Conservation (phyloP, 2,113 vertebrate species). For the Melanerpes aurifrons region DNA sequence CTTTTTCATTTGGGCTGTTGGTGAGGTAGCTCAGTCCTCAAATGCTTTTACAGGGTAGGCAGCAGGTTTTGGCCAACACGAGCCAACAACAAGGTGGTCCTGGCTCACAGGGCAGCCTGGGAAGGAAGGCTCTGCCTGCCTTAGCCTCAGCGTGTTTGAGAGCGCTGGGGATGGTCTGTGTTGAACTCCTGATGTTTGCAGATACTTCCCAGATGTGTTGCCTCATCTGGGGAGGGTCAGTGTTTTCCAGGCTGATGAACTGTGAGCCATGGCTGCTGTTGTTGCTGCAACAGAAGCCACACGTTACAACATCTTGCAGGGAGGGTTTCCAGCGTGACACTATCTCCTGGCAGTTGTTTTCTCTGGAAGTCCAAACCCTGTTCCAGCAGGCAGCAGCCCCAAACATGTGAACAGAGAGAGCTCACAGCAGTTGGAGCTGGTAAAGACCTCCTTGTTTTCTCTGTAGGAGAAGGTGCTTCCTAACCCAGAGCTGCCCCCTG, state of each 20-base stretch:
- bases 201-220: not conserved
- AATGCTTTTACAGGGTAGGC: not conserved
- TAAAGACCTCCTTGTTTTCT: not conserved
- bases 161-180: fast-evolving
- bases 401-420: not conserved
- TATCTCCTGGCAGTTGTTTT: not conserved
- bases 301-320: not conserved
- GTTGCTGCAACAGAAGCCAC: not conserved
- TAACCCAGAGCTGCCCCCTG: not conserved
- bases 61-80: not conserved
- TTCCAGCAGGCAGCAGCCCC: not conserved
- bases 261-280: not conserved
- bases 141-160: not conserved
- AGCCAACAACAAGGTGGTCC: not conserved
- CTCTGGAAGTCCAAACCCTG: not conserved
- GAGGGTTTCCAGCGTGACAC: not conserved
- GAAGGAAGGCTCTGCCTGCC: not conserved
- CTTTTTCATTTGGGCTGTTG: not conserved
- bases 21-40: not conserved
- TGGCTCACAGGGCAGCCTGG: not conserved
- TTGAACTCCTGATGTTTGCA: not conserved
- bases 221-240: not conserved
- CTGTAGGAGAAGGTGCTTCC: not conserved
- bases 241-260: not conserved
- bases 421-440: not conserved